Base-by-base conservation (phyloP, 1,140 invertebrate genomes). In the Mya arenaria region DNA sequence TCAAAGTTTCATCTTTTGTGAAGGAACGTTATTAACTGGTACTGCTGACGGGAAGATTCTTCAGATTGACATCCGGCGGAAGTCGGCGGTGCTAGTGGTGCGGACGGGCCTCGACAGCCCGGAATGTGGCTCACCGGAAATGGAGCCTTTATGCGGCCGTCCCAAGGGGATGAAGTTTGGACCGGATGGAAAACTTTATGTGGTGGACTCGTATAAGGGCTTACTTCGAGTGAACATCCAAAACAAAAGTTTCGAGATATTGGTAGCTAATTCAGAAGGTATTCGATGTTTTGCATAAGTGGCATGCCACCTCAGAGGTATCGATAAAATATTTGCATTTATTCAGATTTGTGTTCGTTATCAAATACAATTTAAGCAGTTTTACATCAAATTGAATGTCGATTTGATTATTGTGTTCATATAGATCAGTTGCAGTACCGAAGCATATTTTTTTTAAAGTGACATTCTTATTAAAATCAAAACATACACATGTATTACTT, bases 171-270 rank as follows among this genome's bases (percentile, higher is more conserved):
- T 98, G 82, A 92, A 93, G 81, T 95, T 97, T 25, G 95, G 96
- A 90, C 94, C 94, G 36, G 94, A 94, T 84, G 96, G 95, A n/a
- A 92, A 93, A 55, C 88, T 97, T 15, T 95, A 95, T 93, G 95
- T 96, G 23, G 94, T 93, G 44, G 97, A 98, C 94, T 94, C 95
- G 13, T 97, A 97, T 91, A 94, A 95, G 90, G 97, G 97, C 30
- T 93, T 97, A 74, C 96, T 95, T 87, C 95, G 95, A 91, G 94
- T 97, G 23, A 94, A 97, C 90, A 90, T 97, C 15, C 94, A 94
- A 72, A 95, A 94, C 55, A 94, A 95, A 92, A 93, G 93, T 30
- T 93, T 81, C 15, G 72, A 78, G 55, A 77, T 41, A 25, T 55
- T 87, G 28, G 34, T 85, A 25, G 78, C 83, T 19, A 85, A 72